phyloP scores from a whole-genome alignment of 2,797 vertebrate genomes.

The Epinephelus malabaricus region DNA sequence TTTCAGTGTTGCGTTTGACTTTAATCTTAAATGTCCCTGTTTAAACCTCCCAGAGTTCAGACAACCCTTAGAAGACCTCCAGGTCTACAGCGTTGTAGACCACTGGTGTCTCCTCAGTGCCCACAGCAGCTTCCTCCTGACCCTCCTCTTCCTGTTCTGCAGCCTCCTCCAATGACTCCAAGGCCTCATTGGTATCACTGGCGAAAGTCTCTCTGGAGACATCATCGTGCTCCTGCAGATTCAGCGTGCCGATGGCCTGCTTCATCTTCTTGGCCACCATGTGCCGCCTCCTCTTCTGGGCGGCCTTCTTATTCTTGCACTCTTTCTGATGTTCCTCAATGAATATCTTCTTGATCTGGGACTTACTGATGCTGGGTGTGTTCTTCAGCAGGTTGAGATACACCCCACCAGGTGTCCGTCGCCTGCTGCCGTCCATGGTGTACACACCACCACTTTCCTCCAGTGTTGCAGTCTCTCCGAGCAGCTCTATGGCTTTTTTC shows the following conservation, averaged over 20 bases:
- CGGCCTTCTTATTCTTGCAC: constrained; percentile 92
- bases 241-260: constrained; percentile 93
- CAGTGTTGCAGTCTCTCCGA: constrained; percentile 93
- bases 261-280: constrained; percentile 96
- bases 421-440: constrained; percentile 94
- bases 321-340: constrained; percentile 91
- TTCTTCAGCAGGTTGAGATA: constrained; percentile 96
- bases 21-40: not conserved
- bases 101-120: constrained; percentile 90
- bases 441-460: constrained; percentile 94
- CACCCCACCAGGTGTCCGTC: constrained; percentile 96
- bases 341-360: constrained; percentile 94
- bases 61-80: constrained; percentile 90
- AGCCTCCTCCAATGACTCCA: constrained; percentile 93
- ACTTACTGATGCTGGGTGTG: constrained; percentile 90
- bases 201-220: constrained; percentile 96
- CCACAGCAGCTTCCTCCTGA: constrained; percentile 85
- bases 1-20: constrained; percentile 12
- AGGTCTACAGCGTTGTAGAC: constrained; percentile 93
- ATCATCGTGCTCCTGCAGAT: constrained; percentile 96
- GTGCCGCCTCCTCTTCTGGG: constrained; percentile 92
- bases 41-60: constrained; percentile 7
- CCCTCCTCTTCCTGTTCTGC: constrained; percentile 82
- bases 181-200: constrained; percentile 95
- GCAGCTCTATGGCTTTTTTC: constrained; percentile 93